Evolutionary conservation across 2,797 vertebrate genomes (phyloP), one percentile per base, ranked within the genome.

Genomic region (Macropus fuliginosus): DNA sequence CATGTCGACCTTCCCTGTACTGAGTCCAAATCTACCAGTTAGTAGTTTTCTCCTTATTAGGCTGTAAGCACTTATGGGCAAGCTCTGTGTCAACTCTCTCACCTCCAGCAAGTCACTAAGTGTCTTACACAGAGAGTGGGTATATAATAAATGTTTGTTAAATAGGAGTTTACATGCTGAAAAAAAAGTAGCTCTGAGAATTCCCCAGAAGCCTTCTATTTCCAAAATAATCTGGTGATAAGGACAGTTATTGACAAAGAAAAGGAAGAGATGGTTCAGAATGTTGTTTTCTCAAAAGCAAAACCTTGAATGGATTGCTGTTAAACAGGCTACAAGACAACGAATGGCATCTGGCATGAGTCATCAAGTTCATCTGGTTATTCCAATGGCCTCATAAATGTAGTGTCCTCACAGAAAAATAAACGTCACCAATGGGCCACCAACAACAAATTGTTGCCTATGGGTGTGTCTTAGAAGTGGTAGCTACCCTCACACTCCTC

Each of bases 121-220:
- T 21, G 8, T 46, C 74, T 27, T 46, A 81, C 5, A 66, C 74
- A 81, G 66, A 74, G 16, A 40, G 16, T 21, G 40, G 66, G n/a
- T 74, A 40, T 18, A 46, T 46, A 81, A 81, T 24, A 81, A 74
- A 81, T 81, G 40, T 46, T 81, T 81, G 66, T 46, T 81, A 10
- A 81, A 81, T 46, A 81, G 34, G 34, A 92, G 34, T 95, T 97
- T 94, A 95, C n/a, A 91, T 14, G 40, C 29, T 66, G 93, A 62
- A 96, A 56, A 96, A 95, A 96, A 87, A 92, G 6, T 87, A 92
- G 81, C 96, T 91, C 59, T 87, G 56, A 93, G 91, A 96, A 95
- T 93, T 87, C 91, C 50, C 91, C 93, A 94, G 89, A 91, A 57
- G 27, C 93, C 54, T 92, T 95, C 90, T 62, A 89, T 34, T 50